Conservation (phyloP, 2,888 invertebrate genomes). For the Drosophila helvetica region DNA sequence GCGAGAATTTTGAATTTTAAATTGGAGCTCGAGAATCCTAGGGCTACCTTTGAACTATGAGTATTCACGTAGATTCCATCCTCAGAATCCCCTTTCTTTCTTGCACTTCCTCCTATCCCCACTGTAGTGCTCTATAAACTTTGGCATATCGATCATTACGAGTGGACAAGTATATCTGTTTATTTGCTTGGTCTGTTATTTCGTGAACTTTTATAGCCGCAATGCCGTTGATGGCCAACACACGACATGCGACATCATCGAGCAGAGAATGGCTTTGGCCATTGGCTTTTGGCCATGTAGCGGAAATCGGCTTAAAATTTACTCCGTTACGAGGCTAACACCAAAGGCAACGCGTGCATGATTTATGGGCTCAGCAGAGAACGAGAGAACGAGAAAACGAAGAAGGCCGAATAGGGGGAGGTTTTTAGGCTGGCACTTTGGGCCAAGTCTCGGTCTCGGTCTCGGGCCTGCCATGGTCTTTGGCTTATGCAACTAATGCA, state of each 20-base stretch:
- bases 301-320: slow-evolving; percentile 67
- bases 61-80: not conserved
- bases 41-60: too few relatives aligned
- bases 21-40: too few relatives aligned
- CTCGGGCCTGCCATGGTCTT: slow-evolving; percentile 24
- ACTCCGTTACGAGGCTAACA: slow-evolving; percentile 31
- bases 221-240: slow-evolving; percentile 53
- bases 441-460: slow-evolving; percentile 27
- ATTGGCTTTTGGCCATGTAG: slow-evolving; percentile 37
- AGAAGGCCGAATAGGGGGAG: not conserved
- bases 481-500: slow-evolving; percentile 70
- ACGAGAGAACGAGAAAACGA: slow-evolving; percentile 3
- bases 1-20: not conserved
- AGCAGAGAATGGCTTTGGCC: not conserved
- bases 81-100: not conserved
- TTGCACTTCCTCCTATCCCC: not conserved
- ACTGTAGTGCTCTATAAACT: slow-evolving; percentile 35
- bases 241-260: slow-evolving; percentile 34
- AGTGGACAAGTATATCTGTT: slow-evolving; percentile 21
- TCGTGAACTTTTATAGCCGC: slow-evolving; percentile 39
- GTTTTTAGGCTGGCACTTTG: slow-evolving; percentile 35
- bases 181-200: slow-evolving; percentile 36
- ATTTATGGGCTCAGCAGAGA: slow-evolving; percentile 55
- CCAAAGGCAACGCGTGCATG: slow-evolving; percentile 50
- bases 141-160: slow-evolving; percentile 32